Evolutionary conservation across 1,140 invertebrate genomes (phyloP).

Genomic region (Chironomus tepperi): DNA sequence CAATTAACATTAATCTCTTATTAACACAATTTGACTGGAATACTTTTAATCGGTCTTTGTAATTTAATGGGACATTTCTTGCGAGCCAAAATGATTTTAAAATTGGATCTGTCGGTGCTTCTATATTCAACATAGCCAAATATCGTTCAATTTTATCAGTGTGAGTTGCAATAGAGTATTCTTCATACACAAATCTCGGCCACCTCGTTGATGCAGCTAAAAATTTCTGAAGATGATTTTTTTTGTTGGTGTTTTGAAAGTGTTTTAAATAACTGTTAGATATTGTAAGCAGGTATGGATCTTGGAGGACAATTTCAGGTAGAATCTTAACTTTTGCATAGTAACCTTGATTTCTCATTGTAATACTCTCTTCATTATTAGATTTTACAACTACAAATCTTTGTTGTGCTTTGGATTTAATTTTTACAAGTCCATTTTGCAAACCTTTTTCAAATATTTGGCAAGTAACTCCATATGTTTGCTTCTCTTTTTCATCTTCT

Average conservation of each 20-base stretch:
- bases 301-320: slow-evolving; percentile 49
- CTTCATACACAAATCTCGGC: slow-evolving; percentile 53
- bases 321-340: slow-evolving; percentile 54
- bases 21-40: slow-evolving; percentile 55
- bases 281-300: slow-evolving; percentile 42
- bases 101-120: slow-evolving; percentile 50
- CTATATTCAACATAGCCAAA: slow-evolving; percentile 36
- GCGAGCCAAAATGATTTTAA: slow-evolving; percentile 68
- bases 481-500: background rate
- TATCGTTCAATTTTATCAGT: slow-evolving; percentile 38
- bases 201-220: slow-evolving; percentile 43
- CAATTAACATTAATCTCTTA: slow-evolving; percentile 52
- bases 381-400: slow-evolving; percentile 33
- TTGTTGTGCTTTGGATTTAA: slow-evolving; percentile 36
- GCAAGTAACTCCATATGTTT: slow-evolving; percentile 36
- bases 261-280: slow-evolving; percentile 41
- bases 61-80: slow-evolving; percentile 54
- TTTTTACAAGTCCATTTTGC: slow-evolving; percentile 30
- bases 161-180: slow-evolving; percentile 52
- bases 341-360: slow-evolving; percentile 24
- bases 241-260: slow-evolving; percentile 36
- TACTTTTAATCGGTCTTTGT: slow-evolving; percentile 44
- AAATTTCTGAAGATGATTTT: slow-evolving; percentile 37
- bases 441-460: slow-evolving; percentile 38
- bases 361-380: slow-evolving; percentile 27